Conservation (phyloP, 2,113 vertebrate species). For the Zosterops lateralis region DNA sequence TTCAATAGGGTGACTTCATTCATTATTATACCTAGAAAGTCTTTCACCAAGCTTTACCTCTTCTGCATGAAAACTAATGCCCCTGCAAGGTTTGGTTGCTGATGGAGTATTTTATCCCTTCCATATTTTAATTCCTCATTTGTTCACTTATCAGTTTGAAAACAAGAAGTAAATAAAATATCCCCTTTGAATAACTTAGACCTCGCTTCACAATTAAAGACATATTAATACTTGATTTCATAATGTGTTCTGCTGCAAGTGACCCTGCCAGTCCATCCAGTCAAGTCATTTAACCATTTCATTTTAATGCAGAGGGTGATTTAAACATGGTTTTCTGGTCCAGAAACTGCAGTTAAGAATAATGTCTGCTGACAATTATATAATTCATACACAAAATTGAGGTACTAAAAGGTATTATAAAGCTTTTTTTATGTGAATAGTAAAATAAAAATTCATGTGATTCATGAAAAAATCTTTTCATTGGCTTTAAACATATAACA, state of each 20-base stretch:
- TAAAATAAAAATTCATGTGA: slow-evolving; percentile 26
- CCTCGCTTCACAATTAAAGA: background rate
- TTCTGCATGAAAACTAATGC: background rate
- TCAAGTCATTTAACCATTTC: background rate
- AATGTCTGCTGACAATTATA: background rate
- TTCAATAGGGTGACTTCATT: background rate
- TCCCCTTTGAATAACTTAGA: background rate
- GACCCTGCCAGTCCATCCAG: background rate
- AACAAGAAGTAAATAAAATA: background rate
- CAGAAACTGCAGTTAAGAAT: background rate
- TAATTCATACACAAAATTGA: background rate
- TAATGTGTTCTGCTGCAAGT: background rate
- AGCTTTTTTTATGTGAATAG: slow-evolving; percentile 29
- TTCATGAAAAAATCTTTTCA: slow-evolving; percentile 25
- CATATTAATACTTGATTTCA: background rate
- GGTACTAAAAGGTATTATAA: background rate
- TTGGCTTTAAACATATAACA: background rate
- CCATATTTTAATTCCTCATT: background rate
- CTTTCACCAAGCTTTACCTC: background rate
- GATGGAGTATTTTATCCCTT: background rate
- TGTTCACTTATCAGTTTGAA: background rate
- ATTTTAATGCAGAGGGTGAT: background rate
- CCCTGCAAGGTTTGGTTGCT: background rate
- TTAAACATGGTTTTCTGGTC: background rate
- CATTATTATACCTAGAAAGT: background rate